phyloP scores from a whole-genome alignment of 23 tunicate species.

The Styela clava region DNA sequence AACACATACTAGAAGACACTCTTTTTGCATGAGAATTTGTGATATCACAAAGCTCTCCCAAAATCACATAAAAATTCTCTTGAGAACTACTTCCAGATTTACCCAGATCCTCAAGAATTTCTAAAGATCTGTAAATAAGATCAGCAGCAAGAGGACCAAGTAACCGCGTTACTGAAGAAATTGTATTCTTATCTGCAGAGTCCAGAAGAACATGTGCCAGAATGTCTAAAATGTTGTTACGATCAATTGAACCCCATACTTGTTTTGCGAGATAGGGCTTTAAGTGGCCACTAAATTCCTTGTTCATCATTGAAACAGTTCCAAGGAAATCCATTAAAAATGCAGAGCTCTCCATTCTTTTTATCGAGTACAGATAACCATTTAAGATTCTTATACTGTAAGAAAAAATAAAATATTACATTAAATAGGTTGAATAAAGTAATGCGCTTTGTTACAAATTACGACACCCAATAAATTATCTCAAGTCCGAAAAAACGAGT shows the following conservation, averaged over 20 bases:
- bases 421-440: too few relatives aligned
- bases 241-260: not conserved
- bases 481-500: too few relatives aligned
- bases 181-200: not conserved
- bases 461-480: too few relatives aligned
- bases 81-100: not conserved
- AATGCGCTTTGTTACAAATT: too few relatives aligned
- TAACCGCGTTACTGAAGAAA: not conserved
- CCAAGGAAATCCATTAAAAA: not conserved
- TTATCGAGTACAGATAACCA: not conserved
- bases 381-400: not conserved
- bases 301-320: not conserved
- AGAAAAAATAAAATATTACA: too few relatives aligned
- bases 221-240: not conserved
- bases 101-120: not conserved
- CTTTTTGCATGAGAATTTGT: not conserved
- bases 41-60: not conserved
- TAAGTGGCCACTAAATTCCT: not conserved
- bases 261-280: slow-evolving; percentile 14
- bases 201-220: not conserved
- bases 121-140: not conserved
- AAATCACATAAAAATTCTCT: not conserved
- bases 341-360: not conserved
- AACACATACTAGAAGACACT: not conserved
- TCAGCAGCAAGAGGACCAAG: slow-evolving; percentile 7